These are phyloP conservation scores for Ostrea denselamellosa DNA, from an alignment of 1,140 invertebrate species.

Conservation along the genomic window DNA sequence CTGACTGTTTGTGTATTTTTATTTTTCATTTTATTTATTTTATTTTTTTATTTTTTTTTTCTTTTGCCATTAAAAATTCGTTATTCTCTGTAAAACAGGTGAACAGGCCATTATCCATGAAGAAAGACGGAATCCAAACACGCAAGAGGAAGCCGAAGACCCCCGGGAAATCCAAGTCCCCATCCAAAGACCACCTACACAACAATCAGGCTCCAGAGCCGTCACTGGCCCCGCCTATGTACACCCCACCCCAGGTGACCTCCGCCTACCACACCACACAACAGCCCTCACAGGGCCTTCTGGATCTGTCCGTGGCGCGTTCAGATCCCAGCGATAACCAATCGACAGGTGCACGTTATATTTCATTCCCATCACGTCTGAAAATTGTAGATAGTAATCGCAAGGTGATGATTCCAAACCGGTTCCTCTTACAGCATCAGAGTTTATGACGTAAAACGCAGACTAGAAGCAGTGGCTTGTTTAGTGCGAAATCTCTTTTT, in stretches of 20 bases:
- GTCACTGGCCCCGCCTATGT: neutral
- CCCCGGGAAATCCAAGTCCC: constrained; percentile 32
- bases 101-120: constrained; percentile 98
- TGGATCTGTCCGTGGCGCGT: constrained; percentile 49
- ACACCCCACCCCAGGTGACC: constrained; percentile 18
- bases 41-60: too few species aligned
- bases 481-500: neutral
- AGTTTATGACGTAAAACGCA: constrained; percentile 15
- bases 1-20: neutral
- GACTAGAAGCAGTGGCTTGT: neutral
- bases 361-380: neutral
- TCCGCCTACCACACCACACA: constrained; percentile 27
- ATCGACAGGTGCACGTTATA: neutral
- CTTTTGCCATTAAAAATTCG: neutral
- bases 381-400: constrained; percentile 15
- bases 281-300: constrained; percentile 4
- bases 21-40: too few species aligned
- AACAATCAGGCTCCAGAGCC: neutral
- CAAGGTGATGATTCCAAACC: constrained; percentile 18
- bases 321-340: constrained; percentile 47
- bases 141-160: constrained; percentile 90
- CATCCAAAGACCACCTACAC: constrained; percentile 1
- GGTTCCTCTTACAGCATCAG: neutral
- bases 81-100: constrained; percentile 84
- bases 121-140: constrained; percentile 99